Base-by-base conservation (phyloP, 2,888 invertebrate species). In the Callinectes sapidus region DNA sequence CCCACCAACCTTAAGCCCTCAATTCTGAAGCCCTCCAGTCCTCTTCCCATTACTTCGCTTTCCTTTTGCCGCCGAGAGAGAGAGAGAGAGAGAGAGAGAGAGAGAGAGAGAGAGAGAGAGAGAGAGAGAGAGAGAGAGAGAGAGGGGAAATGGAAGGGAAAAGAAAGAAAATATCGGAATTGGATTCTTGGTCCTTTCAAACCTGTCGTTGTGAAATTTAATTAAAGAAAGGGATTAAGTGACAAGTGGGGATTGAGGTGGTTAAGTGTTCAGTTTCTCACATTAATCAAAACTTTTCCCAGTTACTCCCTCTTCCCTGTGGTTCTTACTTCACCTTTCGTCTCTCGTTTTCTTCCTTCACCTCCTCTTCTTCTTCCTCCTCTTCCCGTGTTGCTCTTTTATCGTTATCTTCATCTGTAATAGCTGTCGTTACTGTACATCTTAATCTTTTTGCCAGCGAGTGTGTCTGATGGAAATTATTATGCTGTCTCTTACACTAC, bases 241-340 rank as follows among this genome's bases (percentile, higher is more conserved):
- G 81, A 81, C 81, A 35, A 35, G 81, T 35, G 81, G 23, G 23
- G 81, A 81, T 35, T 32, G 81, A 81, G 81, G 14, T 32, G n/a
- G 71, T 35, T 35, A 32, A 35, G 81, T 35, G 81, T 35, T 35
- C 81, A 32, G 16, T 81, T 81, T 2, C 81, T 81, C 35, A 32
- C 35, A 81, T 81, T 81, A 32, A 81, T 81, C 81, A 81, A 35
- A 81, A 81, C 81, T 81, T 81, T 71, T 81, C 81, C 35, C 35
- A 14, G 32, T 81, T 35, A 32, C 81, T 35, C 81, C 81, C 81
- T 81, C 16, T 16, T 81, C 35, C 35, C 16, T 2, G 2, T 8
- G 8, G 8, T 81, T 16, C 81, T 77, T 77, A 32, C 77, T 35
- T 35, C 71, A 1, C 8, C n/a, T 28, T n/a, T 32, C 1, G 10